Evolutionary conservation across 2,888 invertebrate genomes (phyloP), one percentile per base, ranked within the genome.

Genomic region (Polia nebulosa): DNA sequence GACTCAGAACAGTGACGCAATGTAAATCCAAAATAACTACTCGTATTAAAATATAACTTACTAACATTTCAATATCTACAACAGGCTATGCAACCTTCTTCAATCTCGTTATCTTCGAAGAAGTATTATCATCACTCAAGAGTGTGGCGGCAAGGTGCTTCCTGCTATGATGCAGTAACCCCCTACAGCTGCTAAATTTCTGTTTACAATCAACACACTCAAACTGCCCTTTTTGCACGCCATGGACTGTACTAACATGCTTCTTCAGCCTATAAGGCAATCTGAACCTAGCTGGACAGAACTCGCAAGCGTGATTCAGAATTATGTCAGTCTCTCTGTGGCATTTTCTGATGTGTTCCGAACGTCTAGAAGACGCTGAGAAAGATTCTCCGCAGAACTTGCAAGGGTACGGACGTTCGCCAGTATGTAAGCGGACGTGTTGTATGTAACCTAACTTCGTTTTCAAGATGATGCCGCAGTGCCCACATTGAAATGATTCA

Each of bases 371-470:
- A 0, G 95, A 93, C 0, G 93, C 93, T 0, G 92, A 91, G 76
- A 95, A 95, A 0, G 90, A 82, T 63, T 93, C 92, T 0, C 90
- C 89, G 55, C 95, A 95, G 36, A 88, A 82, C 27, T 88, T 84
- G 57, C 95, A 95, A 0, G 79, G 27, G 39, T 95, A 95, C 0
- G 95, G 95, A 4, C 87, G 87, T 61, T 95, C 95, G 1, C 95
- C 95, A 0, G 94, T 93, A 51, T 95, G 95, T 1, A 95, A 75
- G 0, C 95, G 86, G n/a, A 92, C 53, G 56, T 95, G 95, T 62
- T 95, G 95, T 0, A 80, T 83, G 36, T 91, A 92, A 0, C 95
- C 95, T 0, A 94, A 75, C 41, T 89, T 93, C 0, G 91, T 89
- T 76, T 91, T 93, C 0, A 95, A 81, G 0, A 89, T 61, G 0